Base-by-base conservation (phyloP, 2,888 invertebrate genomes). In the Perizoma flavofasciatum region DNA sequence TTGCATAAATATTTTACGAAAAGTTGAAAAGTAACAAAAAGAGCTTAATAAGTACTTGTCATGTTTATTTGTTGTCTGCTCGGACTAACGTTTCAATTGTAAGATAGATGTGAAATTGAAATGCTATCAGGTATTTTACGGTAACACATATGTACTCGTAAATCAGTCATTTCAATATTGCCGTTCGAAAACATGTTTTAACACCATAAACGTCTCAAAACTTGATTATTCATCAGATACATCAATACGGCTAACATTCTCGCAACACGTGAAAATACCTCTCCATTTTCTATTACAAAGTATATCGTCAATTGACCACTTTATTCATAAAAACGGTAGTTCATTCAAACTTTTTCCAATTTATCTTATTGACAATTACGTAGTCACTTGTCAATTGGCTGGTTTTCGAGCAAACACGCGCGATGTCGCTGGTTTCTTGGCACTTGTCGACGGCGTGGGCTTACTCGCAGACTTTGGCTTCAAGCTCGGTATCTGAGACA, bases 401-500 rank as follows among this genome's bases (percentile, higher is more conserved):
- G 82, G 81, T 70, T 89, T 91, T 39, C 85, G 79, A n/a, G 81
- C 65, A 64, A 88, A 86, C 32, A 81, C 72, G 68, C 83, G 79
- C 0, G 81, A 68, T n/a, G 67, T 75, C 0, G 73, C 65, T 8
- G 83, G 76, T 64, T 85, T 89, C 63, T 80, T 85, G 1, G 73
- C 70, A 39, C 73, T 70, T 43, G 74, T 72, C 5, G 70, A 65
- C 61, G 78, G 79, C 6, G 65, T 69, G 5, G 74, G 57, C 60
- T 83, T 83, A 37, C 61, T 74, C 3, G 82, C 71, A 10, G 84
- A 65, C 62, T 89, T 89, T 0, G 88, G 85, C 59, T 83, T 79
- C 59, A 88, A 70, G 61, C 89, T 88, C 0, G 92, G 91, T 67
- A 92, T 91, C 66, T 91, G 92, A 7, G 91, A 89, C 48, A 88